Conservation (phyloP, 64 coral and sea anemone genomes). For the Acropora tenuis region DNA sequence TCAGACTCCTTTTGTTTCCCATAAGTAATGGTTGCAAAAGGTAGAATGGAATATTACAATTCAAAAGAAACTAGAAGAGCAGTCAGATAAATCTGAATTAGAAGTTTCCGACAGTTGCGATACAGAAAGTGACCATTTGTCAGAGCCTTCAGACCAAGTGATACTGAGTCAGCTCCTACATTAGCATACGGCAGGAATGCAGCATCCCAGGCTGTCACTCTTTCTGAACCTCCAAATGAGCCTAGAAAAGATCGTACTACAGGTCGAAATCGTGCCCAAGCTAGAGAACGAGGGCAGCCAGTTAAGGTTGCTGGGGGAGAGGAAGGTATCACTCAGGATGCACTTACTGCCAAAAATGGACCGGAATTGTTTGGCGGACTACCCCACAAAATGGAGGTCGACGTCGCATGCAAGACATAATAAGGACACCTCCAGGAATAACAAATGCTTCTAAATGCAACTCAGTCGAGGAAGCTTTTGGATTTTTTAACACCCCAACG, state of each 20-base stretch:
- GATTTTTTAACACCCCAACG: background rate
- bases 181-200: background rate
- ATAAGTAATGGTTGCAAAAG: background rate
- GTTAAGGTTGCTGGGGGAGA: background rate
- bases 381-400: background rate
- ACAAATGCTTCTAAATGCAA: background rate
- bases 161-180: background rate
- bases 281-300: background rate
- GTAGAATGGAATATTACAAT: background rate
- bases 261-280: background rate
- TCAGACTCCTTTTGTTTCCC: background rate
- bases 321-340: background rate
- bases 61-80: background rate
- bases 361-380: background rate
- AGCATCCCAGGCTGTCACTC: background rate
- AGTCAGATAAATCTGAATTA: background rate
- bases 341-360: background rate
- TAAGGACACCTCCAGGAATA: background rate
- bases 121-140: background rate
- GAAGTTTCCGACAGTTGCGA: background rate
- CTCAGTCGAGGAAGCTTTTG: background rate
- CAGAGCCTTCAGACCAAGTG: background rate
- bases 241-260: background rate
- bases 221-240: background rate
- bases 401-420: background rate